Percentiles rank a stretch among this genome's conserved stretches.
These are phyloP conservation scores for Tragulus kanchil DNA, from an alignment of 2,113 vertebrate species.

Conservation along the genomic window DNA sequence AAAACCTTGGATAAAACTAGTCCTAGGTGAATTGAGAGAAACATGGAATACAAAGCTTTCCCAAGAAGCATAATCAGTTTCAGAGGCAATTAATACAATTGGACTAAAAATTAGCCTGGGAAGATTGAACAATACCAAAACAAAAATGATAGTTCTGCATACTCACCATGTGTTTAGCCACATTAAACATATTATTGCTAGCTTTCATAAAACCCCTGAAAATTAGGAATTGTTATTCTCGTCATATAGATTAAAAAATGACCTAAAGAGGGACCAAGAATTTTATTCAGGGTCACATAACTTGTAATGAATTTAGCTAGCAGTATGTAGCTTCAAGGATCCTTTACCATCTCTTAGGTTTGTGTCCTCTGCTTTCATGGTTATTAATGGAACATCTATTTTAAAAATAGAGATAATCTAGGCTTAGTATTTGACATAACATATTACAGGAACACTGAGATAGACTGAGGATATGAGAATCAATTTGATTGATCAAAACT, in stretches of 20 bases:
- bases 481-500: slow-evolving; percentile 52
- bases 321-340: slow-evolving; percentile 30
- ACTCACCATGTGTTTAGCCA: background rate
- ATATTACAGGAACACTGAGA: slow-evolving; percentile 62
- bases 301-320: slow-evolving; percentile 63
- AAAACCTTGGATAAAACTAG: slow-evolving; percentile 59
- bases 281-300: slow-evolving; percentile 56
- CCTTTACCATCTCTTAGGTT: slow-evolving; percentile 2
- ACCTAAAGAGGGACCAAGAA: background rate
- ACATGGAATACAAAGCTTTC: slow-evolving; percentile 55
- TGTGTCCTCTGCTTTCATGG: background rate
- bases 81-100: slow-evolving; percentile 69
- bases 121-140: slow-evolving; percentile 49
- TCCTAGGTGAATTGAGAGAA: slow-evolving; percentile 51
- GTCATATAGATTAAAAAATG: slow-evolving; percentile 59
- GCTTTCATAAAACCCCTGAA: slow-evolving; percentile 53
- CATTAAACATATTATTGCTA: slow-evolving; percentile 51
- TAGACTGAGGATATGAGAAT: slow-evolving; percentile 52
- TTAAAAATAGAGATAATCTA: slow-evolving; percentile 29
- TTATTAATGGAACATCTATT: slow-evolving; percentile 46
- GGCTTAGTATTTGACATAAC: slow-evolving; percentile 51
- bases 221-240: slow-evolving; percentile 56
- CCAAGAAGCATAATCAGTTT: slow-evolving; percentile 64
- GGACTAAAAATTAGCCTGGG: slow-evolving; percentile 60
- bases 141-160: slow-evolving; percentile 46